Percentiles rank a stretch among this genome's conserved stretches.
Conservation (phyloP, 2,888 invertebrate genomes). For the Meteorus cinctellus region DNA sequence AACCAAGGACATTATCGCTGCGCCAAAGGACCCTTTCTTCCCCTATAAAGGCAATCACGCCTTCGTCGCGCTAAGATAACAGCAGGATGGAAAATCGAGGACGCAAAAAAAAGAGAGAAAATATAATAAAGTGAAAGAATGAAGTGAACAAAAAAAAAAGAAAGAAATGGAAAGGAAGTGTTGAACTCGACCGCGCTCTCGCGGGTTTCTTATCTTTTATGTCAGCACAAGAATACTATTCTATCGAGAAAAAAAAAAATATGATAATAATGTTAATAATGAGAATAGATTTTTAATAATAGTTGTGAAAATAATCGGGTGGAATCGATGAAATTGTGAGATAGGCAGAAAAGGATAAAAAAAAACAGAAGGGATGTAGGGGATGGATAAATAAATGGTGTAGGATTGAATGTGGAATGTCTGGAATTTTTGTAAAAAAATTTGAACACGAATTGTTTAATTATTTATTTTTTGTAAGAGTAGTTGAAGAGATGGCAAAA, state of each 20-base stretch:
- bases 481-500: too few species aligned
- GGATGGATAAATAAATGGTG: too few species aligned
- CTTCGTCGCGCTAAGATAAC: slow-evolving; percentile 72
- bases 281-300: too few species aligned
- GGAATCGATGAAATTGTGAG: too few species aligned
- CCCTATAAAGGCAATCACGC: slow-evolving; percentile 74
- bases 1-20: slow-evolving; percentile 70
- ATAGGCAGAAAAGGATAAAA: too few species aligned
- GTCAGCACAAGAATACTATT: slow-evolving; percentile 36
- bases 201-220: slow-evolving; percentile 24
- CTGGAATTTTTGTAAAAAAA: too few species aligned
- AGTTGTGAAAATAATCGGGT: background rate
- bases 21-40: slow-evolving; percentile 73
- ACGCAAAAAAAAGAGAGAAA: slow-evolving; percentile 53
- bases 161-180: slow-evolving; percentile 35
- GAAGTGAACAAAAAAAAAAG: slow-evolving; percentile 27
- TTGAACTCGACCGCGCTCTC: slow-evolving; percentile 14
- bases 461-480: too few species aligned
- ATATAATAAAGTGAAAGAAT: slow-evolving; percentile 25
- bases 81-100: slow-evolving; percentile 69
- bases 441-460: too few species aligned
- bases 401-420: too few species aligned
- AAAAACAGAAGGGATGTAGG: too few species aligned
- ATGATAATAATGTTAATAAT: background rate
- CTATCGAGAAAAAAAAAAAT: slow-evolving; percentile 20